phyloP scores from a whole-genome alignment of 2,888 invertebrate species.

The Eupithecia tripunctaria region DNA sequence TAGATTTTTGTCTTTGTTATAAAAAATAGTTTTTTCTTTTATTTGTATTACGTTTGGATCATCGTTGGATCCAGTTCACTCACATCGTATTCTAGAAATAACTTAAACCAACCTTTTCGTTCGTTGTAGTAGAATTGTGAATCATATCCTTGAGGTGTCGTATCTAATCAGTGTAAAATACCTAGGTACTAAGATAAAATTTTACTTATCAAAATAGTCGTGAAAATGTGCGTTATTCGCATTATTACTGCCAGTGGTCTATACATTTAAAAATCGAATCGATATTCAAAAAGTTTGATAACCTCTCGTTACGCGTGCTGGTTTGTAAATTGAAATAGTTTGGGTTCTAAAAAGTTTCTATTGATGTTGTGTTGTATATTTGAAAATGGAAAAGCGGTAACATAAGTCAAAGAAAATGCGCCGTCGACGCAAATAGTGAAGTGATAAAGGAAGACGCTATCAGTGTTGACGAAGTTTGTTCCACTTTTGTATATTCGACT shows the following conservation, averaged over 20 bases:
- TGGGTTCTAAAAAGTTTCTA: slow-evolving; percentile 15
- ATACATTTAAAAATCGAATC: slow-evolving; percentile 28
- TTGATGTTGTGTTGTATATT: slow-evolving; percentile 8
- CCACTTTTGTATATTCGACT: slow-evolving; percentile 59
- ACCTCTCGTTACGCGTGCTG: slow-evolving; percentile 12
- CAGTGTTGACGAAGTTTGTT: slow-evolving; percentile 72
- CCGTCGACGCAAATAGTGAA: slow-evolving; percentile 73
- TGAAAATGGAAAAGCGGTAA: slow-evolving; percentile 39
- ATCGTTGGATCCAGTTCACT: not conserved
- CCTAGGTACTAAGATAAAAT: slow-evolving; percentile 77
- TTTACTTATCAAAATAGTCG: slow-evolving; percentile 71
- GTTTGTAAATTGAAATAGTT: slow-evolving; percentile 21
- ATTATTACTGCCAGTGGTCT: slow-evolving; percentile 46
- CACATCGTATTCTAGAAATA: not conserved
- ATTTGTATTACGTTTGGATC: too few species aligned
- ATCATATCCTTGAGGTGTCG: slow-evolving; percentile 70
- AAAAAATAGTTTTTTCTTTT: not conserved
- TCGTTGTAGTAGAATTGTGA: slow-evolving; percentile 46
- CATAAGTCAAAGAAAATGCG: slow-evolving; percentile 65
- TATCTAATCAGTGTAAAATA: slow-evolving; percentile 75
- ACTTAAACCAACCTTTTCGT: not conserved
- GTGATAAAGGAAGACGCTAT: slow-evolving; percentile 66
- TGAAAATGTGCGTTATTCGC: slow-evolving; percentile 63
- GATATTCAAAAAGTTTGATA: slow-evolving; percentile 4
- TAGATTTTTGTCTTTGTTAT: too few species aligned